Percentiles rank a stretch among this genome's conserved stretches.
Evolutionary conservation across 2,888 invertebrate genomes (phyloP).

Genomic region (Eupithecia vulgata): DNA sequence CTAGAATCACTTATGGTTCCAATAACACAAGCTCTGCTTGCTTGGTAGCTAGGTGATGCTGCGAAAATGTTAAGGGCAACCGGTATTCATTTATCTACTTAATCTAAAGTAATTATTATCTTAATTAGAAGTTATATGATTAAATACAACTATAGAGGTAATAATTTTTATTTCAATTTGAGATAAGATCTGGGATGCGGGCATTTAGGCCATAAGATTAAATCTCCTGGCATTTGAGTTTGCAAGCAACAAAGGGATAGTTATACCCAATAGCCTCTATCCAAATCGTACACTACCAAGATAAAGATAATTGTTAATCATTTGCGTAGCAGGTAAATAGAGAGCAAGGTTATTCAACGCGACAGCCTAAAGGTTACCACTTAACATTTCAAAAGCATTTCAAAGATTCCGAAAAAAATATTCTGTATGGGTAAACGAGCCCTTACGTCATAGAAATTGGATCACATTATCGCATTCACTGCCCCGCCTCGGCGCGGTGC

Average conservation of each 20-base stretch:
- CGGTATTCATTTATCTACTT: background rate
- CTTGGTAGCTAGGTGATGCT: background rate
- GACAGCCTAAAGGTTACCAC: conserved; percentile 44
- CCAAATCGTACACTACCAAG: conserved; percentile 14
- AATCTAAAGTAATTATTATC: background rate
- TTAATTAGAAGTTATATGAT: background rate
- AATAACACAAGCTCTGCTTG: background rate
- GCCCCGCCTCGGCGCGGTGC: no score
- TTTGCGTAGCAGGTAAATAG: conserved; percentile 59
- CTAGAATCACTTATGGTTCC: background rate
- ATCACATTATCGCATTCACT: no score
- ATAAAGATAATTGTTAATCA: conserved; percentile 40
- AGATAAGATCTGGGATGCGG: background rate
- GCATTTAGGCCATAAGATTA: background rate
- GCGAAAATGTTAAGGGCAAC: background rate
- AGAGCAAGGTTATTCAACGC: conserved; percentile 48
- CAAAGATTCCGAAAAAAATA: conserved; percentile 37
- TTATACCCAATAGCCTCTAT: conserved; percentile 17
- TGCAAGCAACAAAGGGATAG: conserved; percentile 17
- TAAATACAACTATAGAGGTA: background rate
- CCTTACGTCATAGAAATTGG: conserved; percentile 47
- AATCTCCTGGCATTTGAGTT: conserved; percentile 13
- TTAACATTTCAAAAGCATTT: conserved; percentile 51
- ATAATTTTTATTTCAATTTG: background rate
- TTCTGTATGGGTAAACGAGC: conserved; percentile 36